Conservation (phyloP, 2,113 vertebrate genomes). For the Scomber scombrus region DNA sequence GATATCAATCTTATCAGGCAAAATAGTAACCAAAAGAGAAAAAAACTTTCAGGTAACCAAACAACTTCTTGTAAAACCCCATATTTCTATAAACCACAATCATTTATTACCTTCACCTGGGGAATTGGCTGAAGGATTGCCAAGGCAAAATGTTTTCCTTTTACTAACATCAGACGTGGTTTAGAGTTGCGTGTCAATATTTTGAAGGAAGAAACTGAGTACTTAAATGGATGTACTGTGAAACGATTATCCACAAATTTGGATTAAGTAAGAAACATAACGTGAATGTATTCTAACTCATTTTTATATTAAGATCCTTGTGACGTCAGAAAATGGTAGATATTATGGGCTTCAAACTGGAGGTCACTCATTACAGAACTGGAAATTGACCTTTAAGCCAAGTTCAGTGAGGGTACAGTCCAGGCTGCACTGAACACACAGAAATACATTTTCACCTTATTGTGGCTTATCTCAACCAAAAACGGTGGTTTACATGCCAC, state of each 20-base stretch:
- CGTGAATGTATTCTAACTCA: conserved; percentile 23
- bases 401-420: conserved; percentile 40
- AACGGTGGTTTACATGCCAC: conserved; percentile 73
- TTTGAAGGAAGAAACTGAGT: neutral
- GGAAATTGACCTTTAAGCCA: conserved; percentile 28
- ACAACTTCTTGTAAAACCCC: conserved; percentile 62
- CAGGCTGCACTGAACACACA: conserved; percentile 24
- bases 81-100: conserved; percentile 51
- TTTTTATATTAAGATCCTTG: conserved; percentile 13
- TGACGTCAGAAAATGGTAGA: conserved; percentile 24
- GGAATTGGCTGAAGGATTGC: conserved; percentile 8
- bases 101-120: conserved; percentile 42
- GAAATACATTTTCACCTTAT: conserved; percentile 63
- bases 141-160: conserved; percentile 3
- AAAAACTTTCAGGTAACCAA: conserved; percentile 56
- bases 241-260: conserved; percentile 26
- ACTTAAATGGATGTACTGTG: neutral
- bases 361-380: conserved; percentile 31
- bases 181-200: conserved; percentile 24
- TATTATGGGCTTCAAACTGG: conserved; percentile 23
- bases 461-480: conserved; percentile 71
- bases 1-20: conserved; percentile 71
- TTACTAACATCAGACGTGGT: conserved; percentile 9
- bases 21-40: conserved; percentile 52
- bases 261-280: neutral